Evolutionary conservation across 2,797 vertebrate species (phyloP).

Genomic region (Gymnopithys bicolor): DNA sequence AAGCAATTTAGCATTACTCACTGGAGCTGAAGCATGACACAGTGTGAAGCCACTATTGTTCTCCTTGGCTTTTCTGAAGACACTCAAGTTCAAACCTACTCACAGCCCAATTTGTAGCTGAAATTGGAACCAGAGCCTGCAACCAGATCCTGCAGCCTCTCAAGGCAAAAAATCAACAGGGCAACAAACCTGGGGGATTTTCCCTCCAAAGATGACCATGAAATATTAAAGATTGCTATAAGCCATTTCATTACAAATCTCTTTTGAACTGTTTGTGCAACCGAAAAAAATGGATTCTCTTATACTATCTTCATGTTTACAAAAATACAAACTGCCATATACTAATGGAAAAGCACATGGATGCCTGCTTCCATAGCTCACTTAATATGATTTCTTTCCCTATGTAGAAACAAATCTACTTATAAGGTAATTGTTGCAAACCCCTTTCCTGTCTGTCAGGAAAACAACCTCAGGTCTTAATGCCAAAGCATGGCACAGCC

Average conservation of each 20-base stretch:
- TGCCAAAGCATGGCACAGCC: not conserved
- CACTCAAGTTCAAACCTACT: not conserved
- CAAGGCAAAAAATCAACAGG: not conserved
- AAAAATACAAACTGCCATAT: not conserved
- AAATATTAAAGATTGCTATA: slow-evolving; percentile 24
- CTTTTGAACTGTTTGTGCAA: not conserved
- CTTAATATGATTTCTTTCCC: not conserved
- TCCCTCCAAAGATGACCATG: not conserved
- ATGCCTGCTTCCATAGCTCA: not conserved
- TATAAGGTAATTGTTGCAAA: not conserved
- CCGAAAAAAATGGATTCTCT: not conserved
- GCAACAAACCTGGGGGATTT: not conserved
- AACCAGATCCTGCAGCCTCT: not conserved
- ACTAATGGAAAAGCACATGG: not conserved
- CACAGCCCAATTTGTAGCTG: not conserved
- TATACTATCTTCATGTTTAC: not conserved
- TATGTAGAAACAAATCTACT: not conserved
- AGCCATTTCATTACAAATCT: not conserved
- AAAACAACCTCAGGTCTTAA: not conserved
- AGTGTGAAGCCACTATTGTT: not conserved
- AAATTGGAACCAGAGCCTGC: not conserved
- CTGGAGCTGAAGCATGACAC: slow-evolving; percentile 20
- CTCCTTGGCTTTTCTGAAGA: slow-evolving; percentile 25
- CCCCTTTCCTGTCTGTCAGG: not conserved
- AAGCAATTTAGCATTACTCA: slow-evolving; percentile 50